Evolutionary conservation across 2,888 invertebrate species (phyloP), one percentile per base, ranked within the genome.

Genomic region (Macrophya annulata): DNA sequence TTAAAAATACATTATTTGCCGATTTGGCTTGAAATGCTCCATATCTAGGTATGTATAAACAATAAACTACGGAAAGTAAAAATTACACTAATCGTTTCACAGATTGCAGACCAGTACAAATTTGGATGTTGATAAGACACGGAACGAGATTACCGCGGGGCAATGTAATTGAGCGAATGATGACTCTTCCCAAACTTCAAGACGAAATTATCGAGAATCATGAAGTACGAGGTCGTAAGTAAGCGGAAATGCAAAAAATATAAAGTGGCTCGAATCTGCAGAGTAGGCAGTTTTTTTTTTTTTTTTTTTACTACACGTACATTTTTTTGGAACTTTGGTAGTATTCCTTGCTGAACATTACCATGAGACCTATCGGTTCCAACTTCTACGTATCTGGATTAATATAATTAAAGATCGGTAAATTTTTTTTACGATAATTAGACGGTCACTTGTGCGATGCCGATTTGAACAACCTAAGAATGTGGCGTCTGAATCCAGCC

Each of bases 61-160:
- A 8, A 21, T 45, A 25, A 8, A 76, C 76, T 1, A 21, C 25
- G n/a, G 31, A 31, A 12, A 45, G 21, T 25, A 3, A 12, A 74
- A 4, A 55, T 25, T 40, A 31, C 17, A 21, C 84, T 25, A 84
- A 87, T 90, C 71, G 85, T 87, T 84, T 93, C 93, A 37, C 92
- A 97, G 97, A 96, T 89, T 98, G 97, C 89, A 94, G 94, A 85
- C 96, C 97, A 0, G 93, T 95, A 1, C 97, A 97, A 88, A 95
- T 97, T 85, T 98, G 97, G 97, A 94, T 96, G 90, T 92, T 96
- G 76, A 95, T 94, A 88, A 94, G 97, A 4, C 96, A 97, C 89
- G 97, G 97, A 8, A 95, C 97, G 0, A 94, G 96, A 88, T 94
- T 96, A 88, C 97, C 97, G 0, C 94, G 95, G 21, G 92, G 93